A percentile compares a stretch with the other conserved stretches of the same genome.
Evolutionary conservation across 2,113 vertebrate species (phyloP).

Genomic region (Pardalotus punctatus): DNA sequence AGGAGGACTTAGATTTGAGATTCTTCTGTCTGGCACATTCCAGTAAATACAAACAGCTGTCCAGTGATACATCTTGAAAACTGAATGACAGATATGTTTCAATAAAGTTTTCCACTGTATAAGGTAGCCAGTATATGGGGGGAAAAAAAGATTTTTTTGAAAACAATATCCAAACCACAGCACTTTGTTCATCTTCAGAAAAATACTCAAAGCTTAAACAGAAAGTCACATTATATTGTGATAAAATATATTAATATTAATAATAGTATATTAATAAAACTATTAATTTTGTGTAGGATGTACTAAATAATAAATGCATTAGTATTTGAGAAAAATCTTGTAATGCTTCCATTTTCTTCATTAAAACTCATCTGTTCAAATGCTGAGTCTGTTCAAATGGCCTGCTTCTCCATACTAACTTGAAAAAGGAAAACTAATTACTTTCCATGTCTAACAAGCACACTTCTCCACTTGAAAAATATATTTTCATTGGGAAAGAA

Average conservation of each 20-base stretch:
- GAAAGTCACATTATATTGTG: background rate
- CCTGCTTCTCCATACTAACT: background rate
- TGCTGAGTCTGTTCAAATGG: background rate
- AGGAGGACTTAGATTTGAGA: constrained; percentile 1
- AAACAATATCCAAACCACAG: background rate
- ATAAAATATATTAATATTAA: too few species aligned
- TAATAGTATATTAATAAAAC: too few species aligned
- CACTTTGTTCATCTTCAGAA: background rate
- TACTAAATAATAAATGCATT: background rate
- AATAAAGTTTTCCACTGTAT: background rate
- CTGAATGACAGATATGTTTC: background rate
- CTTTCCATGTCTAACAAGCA: background rate
- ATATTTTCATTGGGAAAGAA: background rate
- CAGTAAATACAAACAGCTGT: constrained; percentile 33
- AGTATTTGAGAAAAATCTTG: background rate
- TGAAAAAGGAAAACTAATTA: background rate
- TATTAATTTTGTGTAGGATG: background rate
- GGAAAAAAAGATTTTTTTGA: fast-evolving
- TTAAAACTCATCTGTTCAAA: background rate
- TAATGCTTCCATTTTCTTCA: background rate
- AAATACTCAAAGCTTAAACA: background rate
- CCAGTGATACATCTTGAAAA: background rate
- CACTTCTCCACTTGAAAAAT: background rate
- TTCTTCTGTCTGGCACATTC: constrained; percentile 5
- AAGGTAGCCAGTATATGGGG: background rate